phyloP scores from a whole-genome alignment of 2,888 invertebrate genomes.

The Yponomeuta malinellus region DNA sequence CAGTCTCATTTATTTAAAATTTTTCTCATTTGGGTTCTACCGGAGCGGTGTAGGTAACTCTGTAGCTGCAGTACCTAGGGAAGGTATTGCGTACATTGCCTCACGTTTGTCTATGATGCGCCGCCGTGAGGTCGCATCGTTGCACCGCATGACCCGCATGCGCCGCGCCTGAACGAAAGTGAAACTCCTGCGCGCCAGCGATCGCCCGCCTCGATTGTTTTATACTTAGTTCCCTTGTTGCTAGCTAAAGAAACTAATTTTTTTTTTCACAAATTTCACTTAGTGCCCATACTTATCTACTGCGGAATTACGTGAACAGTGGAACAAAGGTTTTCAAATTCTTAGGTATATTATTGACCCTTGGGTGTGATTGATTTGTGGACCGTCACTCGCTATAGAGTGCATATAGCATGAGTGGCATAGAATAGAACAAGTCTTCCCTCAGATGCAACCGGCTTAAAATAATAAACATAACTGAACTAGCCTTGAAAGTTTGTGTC shows the following conservation, averaged over 20 bases:
- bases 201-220: conserved; percentile 34
- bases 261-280: not conserved
- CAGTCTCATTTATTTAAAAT: not conserved
- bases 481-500: not conserved
- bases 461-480: not conserved
- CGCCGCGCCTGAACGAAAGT: conserved; percentile 50
- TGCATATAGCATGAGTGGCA: no score
- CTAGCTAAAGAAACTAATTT: not conserved
- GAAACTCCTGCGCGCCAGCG: conserved; percentile 40
- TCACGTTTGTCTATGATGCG: conserved; percentile 24
- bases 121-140: conserved; percentile 35
- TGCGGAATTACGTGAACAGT: not conserved
- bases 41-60: conserved; percentile 19
- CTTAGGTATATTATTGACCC: no score
- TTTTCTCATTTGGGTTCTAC: conserved; percentile 13
- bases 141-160: conserved; percentile 47
- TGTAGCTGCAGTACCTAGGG: not conserved
- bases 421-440: no score
- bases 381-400: not conserved
- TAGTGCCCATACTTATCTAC: not conserved
- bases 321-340: no score
- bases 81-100: conserved; percentile 23
- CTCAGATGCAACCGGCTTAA: not conserved
- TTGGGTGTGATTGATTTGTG: no score
- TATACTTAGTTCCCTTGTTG: not conserved